Percentiles rank a stretch among this genome's conserved stretches.
Conservation (phyloP, 2,888 invertebrate species). For the Napeogenes inachia region DNA sequence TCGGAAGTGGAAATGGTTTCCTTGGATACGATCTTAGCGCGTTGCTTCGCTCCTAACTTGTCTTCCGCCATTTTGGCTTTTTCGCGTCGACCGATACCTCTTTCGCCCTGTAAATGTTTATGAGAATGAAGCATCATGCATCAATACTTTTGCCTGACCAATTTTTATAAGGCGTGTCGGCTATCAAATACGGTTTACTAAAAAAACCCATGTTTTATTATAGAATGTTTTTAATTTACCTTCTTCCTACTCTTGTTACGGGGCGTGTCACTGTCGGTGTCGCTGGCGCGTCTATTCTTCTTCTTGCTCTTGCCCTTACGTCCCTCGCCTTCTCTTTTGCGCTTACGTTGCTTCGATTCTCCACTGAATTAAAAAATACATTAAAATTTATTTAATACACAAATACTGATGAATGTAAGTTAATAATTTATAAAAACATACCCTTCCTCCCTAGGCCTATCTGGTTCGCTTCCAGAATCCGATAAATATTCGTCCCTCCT, state of each 20-base stretch:
- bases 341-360: constrained; percentile 76
- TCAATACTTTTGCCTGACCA: not conserved
- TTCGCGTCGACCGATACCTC: constrained; percentile 64
- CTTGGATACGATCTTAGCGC: constrained; percentile 93
- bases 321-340: constrained; percentile 82
- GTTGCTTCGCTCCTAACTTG: constrained; percentile 89
- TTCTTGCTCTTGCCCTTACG: constrained; percentile 75
- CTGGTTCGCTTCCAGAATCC: constrained; percentile 82
- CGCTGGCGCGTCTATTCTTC: constrained; percentile 56
- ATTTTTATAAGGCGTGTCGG: too few species aligned
- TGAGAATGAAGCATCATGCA: not conserved
- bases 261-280: constrained; percentile 81
- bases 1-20: constrained; percentile 96
- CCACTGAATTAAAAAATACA: constrained; percentile 42
- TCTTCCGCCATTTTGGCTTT: constrained; percentile 73
- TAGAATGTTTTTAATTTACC: constrained; percentile 36
- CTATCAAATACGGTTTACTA: too few species aligned
- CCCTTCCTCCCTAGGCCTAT: constrained; percentile 55
- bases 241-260: constrained; percentile 80
- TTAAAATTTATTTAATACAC: too few species aligned
- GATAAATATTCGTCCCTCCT: constrained; percentile 85
- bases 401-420: not conserved
- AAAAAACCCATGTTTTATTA: too few species aligned
- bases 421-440: constrained; percentile 32
- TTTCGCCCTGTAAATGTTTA: constrained; percentile 48